Base-by-base conservation (phyloP, 2,797 vertebrate genomes). In the Glyptemys insculpta region DNA sequence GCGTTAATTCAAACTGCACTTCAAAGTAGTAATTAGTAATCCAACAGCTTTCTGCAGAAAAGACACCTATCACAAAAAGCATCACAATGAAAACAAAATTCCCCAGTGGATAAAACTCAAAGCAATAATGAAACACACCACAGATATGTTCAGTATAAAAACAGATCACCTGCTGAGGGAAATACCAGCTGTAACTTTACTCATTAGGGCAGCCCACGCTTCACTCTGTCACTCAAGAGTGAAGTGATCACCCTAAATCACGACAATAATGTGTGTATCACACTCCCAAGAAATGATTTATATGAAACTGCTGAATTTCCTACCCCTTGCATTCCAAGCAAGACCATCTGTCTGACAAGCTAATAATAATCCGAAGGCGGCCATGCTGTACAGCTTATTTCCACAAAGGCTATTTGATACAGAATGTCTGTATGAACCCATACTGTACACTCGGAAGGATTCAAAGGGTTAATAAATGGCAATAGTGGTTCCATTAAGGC, bases 271-370 rank as follows among this genome's bases (percentile, higher is more conserved):
- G 3, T 65, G 8, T 85, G n/a, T n/a, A 90, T 62, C n/a, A 81
- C 65, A n/a, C 80, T 97, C 92, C 59, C 49, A 95, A 68, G 81
- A 86, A 95, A 85, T 86, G 80, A 84, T 27, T 93, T 81, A 41
- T 87, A 79, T 81, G 84, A 95, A 96, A 92, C 91, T 90, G 90
- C 25, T 96, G 87, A 90, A 95, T 81, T 93, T 78, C 87, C 65
- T 91, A 27, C 76, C 79, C 82, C 86, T 86, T 62, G 47, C 88
- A 90, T 12, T 92, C 54, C 47, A 93, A 93, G 54, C 31, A 96
- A 82, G 88, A 90, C 47, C 47, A 78, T 79, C 82, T 96, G 93
- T 89, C 88, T 2, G 14, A 91, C 5, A 90, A 90, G 8, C 49
- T n/a, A 93, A 37, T 89, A 96, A 85, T 78, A 95, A 87, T 72